These are phyloP conservation scores for Mesorhabditis spiculigera DNA, from an alignment of 2,888 invertebrate species.

Conservation along the genomic window DNA sequence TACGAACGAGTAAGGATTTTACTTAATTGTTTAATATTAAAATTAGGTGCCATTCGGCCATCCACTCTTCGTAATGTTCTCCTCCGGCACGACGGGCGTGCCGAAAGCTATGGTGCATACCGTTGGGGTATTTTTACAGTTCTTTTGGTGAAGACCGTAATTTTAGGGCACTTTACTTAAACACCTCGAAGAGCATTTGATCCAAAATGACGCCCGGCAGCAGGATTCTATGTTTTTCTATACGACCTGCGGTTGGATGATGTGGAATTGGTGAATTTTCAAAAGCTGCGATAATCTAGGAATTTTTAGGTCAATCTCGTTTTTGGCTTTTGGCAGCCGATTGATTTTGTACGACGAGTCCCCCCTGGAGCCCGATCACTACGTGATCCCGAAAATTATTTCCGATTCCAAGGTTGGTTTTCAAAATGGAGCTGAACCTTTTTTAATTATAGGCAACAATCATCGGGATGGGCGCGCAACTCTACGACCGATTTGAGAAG, in stretches of 20 bases:
- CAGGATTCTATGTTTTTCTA: slow-evolving; percentile 66
- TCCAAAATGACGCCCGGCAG: slow-evolving; percentile 63
- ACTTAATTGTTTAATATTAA: slow-evolving; percentile 6
- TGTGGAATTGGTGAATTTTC: slow-evolving; percentile 67
- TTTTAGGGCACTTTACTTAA: slow-evolving; percentile 66
- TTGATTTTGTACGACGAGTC: slow-evolving; percentile 67
- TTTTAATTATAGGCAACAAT: slow-evolving; percentile 60
- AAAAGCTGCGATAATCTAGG: neutral
- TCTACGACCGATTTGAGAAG: slow-evolving; percentile 64
- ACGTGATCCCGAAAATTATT: slow-evolving; percentile 3
- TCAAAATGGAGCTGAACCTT: neutral
- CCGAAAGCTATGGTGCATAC: slow-evolving; percentile 68
- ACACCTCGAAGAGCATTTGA: slow-evolving; percentile 65
- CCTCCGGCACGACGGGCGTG: slow-evolving; percentile 67
- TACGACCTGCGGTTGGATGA: slow-evolving; percentile 68
- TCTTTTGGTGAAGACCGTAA: neutral
- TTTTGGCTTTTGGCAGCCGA: slow-evolving; percentile 53
- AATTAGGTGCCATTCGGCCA: slow-evolving; percentile 65
- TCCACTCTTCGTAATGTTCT: slow-evolving; percentile 66
- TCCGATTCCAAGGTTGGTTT: neutral
- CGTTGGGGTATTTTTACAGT: slow-evolving; percentile 62
- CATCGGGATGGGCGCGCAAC: slow-evolving; percentile 66
- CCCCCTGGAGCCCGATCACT: slow-evolving; percentile 62
- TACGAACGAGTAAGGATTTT: slow-evolving; percentile 19
- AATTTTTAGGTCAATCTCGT: slow-evolving; percentile 58